Conservation (phyloP, 2,888 invertebrate genomes). For the Stenoptilia bipunctidactyla region DNA sequence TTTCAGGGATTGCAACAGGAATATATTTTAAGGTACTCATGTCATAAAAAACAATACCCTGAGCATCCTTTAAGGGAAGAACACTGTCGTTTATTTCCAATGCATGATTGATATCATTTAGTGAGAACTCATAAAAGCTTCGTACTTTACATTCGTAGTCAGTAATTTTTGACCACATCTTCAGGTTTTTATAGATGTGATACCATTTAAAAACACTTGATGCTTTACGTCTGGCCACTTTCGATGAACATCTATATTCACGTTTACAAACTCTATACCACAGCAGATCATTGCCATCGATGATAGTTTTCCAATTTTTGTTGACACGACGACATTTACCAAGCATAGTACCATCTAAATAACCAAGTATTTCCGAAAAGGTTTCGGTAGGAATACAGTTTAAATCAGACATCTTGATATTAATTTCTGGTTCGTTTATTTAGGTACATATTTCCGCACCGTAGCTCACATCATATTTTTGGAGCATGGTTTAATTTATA, state of each 20-base stretch:
- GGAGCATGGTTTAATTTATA: no score
- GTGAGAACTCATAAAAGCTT: slow-evolving; percentile 41
- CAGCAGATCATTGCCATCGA: slow-evolving; percentile 33
- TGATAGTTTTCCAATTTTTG: slow-evolving; percentile 29
- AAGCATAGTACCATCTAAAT: slow-evolving; percentile 35
- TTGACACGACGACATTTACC: slow-evolving; percentile 41
- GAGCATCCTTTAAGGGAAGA: slow-evolving; percentile 37
- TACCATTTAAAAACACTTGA: slow-evolving; percentile 39
- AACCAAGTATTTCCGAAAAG: slow-evolving; percentile 38
- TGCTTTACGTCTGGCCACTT: slow-evolving; percentile 41
- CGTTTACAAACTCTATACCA: slow-evolving; percentile 39
- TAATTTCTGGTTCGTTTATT: slow-evolving; percentile 17
- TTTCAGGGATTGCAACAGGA: slow-evolving; percentile 39
- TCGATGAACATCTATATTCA: slow-evolving; percentile 35
- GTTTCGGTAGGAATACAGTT: slow-evolving; percentile 39
- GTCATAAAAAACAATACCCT: slow-evolving; percentile 41
- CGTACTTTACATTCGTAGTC: slow-evolving; percentile 24
- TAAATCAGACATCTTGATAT: no score
- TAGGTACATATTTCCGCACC: no score
- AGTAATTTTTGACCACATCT: slow-evolving; percentile 33
- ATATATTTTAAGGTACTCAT: no score
- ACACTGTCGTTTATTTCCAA: slow-evolving; percentile 37
- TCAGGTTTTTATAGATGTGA: slow-evolving; percentile 43
- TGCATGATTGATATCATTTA: slow-evolving; percentile 36
- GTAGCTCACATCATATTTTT: no score